Conservation (phyloP, 1,140 invertebrate species). For the Eupeodes corollae region DNA sequence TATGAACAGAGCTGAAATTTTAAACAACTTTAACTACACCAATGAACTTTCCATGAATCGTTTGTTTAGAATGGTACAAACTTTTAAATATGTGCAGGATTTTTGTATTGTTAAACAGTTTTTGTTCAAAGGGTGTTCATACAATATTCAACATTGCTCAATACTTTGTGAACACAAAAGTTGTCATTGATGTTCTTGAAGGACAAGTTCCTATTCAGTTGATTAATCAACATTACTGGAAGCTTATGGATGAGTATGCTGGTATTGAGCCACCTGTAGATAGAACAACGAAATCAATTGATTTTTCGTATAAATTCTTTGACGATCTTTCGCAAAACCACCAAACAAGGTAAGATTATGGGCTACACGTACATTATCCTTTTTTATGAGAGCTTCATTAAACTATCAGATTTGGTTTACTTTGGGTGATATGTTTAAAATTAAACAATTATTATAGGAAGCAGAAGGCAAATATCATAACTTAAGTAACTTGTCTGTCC, state of each 20-base stretch:
- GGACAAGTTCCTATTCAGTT: slow-evolving; percentile 33
- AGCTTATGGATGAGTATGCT: slow-evolving; percentile 44
- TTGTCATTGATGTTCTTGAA: slow-evolving; percentile 26
- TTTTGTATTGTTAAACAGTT: not conserved
- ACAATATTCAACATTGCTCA: slow-evolving; percentile 27
- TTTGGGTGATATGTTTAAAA: no score
- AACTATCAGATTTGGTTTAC: no score
- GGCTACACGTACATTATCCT: no score
- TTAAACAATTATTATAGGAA: no score
- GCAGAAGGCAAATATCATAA: no score
- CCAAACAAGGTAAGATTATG: slow-evolving; percentile 23
- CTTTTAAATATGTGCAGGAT: not conserved
- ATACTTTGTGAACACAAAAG: slow-evolving; percentile 31
- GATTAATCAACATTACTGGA: slow-evolving; percentile 49
- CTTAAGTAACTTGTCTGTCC: no score
- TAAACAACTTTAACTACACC: slow-evolving; percentile 16
- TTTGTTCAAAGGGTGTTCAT: slow-evolving; percentile 20
- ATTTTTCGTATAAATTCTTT: slow-evolving; percentile 42
- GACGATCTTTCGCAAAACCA: slow-evolving; percentile 27
- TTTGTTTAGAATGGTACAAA: slow-evolving; percentile 41
- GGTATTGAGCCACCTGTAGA: slow-evolving; percentile 46
- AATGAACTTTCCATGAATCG: slow-evolving; percentile 30
- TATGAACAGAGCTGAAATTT: slow-evolving; percentile 30
- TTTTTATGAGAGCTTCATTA: no score
- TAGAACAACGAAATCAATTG: slow-evolving; percentile 46